Evolutionary conservation across 2,113 vertebrate species (phyloP), one percentile per base, ranked within the genome.

Genomic region (Hyla sarda): DNA sequence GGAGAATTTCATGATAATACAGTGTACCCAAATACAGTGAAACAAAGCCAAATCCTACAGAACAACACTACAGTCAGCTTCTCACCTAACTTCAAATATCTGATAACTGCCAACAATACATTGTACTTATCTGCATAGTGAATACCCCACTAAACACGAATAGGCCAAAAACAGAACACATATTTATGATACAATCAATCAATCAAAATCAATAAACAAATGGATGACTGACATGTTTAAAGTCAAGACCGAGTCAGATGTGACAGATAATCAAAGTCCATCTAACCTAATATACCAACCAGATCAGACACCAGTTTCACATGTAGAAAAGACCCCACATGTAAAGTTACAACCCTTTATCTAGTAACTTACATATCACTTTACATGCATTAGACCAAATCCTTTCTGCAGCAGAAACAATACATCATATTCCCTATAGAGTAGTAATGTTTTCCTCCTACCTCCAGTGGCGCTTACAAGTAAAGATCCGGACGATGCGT

Each of bases 391-490:
- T 30, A n/a, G n/a, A n/a, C n/a, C n/a, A n/a, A n/a, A n/a, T n/a
- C n/a, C n/a, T 72, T 72, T 23, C 37, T n/a, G 41, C 37, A 21
- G 19, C 23, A 5, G 10, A 34, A 41, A 72, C 8, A 13, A 13
- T 16, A 6, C 45, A 52, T 7, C 16, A 16, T 32, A 76, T 75
- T 32, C 16, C 62, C 32, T 2, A 54, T 54, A 47, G 1, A 56
- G 8, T 14, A 62, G 11, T 60, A 28, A 60, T 23, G 28, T 62
- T 25, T 41, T 37, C 30, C 62, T 32, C 3, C 34, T 93, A 97
- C 96, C 96, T 95, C 95, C 86, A 88, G 92, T 93, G 90, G 91
- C 87, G 89, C 84, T 92, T 47, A 87, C 77, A 89, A 93, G 87
- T 48, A 91, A 88, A 25, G 89, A 88, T 71, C 90, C 88, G 0